Evolutionary conservation across 2,797 vertebrate species (phyloP), one percentile per base, ranked within the genome.

Genomic region (Kryptopterus vitreolus): DNA sequence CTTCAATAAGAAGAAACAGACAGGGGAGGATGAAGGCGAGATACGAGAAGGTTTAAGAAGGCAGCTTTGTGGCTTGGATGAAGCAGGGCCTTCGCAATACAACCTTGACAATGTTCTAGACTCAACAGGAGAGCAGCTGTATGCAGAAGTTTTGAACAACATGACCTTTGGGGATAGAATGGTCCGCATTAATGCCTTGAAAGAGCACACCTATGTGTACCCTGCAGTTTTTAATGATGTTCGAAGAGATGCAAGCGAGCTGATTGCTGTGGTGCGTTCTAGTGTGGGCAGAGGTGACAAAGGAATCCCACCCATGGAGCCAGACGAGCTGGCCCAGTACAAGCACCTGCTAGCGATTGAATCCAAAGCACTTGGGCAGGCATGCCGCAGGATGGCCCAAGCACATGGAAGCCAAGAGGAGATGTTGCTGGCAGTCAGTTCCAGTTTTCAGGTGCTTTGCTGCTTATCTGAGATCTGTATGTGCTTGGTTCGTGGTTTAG

Each of bases 381-480:
- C 97, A 13, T 98, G 97, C 89, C 95, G 95, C 83, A 95, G 96
- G 91, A 96, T 97, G 96, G 96, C 97, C 26, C 94, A 96, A 89
- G 95, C 95, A 77, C 96, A 98, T 84, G 91, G 95, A 79, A 96
- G 94, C 87, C 95, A 95, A 18, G 96, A 98, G 87, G 96, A 99
- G 92, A 98, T 98, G 96, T 93, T 98, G 87, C 90, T 96, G 79
- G 96, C 97, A 76, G 94, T 98, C 86, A 97, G 96, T 69, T 97
- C 96, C 89, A 98, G 97, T 92, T 99, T 98, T 91, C 97, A 98
- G 95, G 96, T 98, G 91, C 96, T 99, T 84, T 99, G 97, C 92
- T 97, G 96, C 88, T 94, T 98, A 89, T 96, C 95, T 78, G 97
- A 99, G 93, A 96, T 96, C 82, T 98, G 97, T 87, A 97, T 99